These are phyloP conservation scores for Diplodus sargus DNA, from an alignment of 2,797 vertebrate genomes.

Conservation along the genomic window DNA sequence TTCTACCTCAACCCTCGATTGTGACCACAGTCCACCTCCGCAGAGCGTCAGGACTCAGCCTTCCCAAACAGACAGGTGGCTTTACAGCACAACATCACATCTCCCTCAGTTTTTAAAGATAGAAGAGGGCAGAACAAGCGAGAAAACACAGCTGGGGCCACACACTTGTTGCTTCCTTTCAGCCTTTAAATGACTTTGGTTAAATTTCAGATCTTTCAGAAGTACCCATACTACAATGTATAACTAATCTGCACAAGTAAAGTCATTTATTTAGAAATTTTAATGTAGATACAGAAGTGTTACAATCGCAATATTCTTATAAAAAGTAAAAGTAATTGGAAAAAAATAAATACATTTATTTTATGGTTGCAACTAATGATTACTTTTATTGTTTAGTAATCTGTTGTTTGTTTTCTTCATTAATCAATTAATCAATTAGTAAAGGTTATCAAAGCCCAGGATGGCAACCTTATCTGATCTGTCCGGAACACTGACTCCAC, in stretches of 20 bases:
- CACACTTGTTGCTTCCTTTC: background rate
- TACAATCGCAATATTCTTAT: background rate
- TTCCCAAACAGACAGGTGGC: slow-evolving; percentile 78
- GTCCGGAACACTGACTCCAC: background rate
- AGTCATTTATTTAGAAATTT: too few species aligned
- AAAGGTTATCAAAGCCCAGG: too few species aligned
- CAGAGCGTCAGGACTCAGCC: slow-evolving; percentile 79
- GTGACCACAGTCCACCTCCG: slow-evolving; percentile 86
- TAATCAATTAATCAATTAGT: too few species aligned
- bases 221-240: too few species aligned
- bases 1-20: slow-evolving; percentile 74
- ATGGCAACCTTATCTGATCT: too few species aligned
- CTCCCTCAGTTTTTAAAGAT: background rate
- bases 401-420: too few species aligned
- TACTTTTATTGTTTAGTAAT: too few species aligned
- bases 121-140: background rate
- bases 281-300: background rate
- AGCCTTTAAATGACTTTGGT: background rate
- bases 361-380: too few species aligned
- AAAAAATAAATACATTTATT: too few species aligned
- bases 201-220: too few species aligned
- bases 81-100: background rate
- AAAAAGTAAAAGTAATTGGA: background rate
- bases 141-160: background rate
- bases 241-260: too few species aligned